A percentile compares a stretch with the other conserved stretches of the same genome.
phyloP scores from a whole-genome alignment of 2,888 invertebrate species.

The Eutolmus rufibarbis region DNA sequence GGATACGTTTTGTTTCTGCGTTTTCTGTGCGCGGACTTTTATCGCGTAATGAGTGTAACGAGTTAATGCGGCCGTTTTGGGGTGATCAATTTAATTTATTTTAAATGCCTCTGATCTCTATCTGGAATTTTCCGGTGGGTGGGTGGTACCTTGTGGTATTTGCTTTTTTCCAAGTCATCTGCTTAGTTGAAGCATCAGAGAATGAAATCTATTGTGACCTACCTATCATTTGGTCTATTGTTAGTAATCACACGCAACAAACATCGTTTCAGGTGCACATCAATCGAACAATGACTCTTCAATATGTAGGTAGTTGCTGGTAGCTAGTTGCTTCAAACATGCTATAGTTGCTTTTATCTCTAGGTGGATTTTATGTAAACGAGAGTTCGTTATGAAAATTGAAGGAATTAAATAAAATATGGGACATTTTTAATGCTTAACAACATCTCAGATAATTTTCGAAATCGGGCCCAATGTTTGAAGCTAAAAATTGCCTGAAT shows the following conservation, averaged over 20 bases:
- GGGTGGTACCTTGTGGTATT: background rate
- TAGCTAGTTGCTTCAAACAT: background rate
- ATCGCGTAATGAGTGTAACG: background rate
- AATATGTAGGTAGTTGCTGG: background rate
- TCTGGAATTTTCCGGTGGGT: background rate
- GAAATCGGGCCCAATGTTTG: too few relatives aligned
- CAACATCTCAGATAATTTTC: too few relatives aligned
- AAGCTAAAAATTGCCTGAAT: too few relatives aligned
- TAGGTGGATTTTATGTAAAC: too few relatives aligned
- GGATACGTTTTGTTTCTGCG: background rate
- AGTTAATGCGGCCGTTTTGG: background rate
- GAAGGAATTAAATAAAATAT: background rate
- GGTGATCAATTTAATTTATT: background rate
- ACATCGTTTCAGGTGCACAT: background rate
- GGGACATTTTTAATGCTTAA: too few relatives aligned
- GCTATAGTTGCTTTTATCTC: background rate
- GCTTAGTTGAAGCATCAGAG: background rate
- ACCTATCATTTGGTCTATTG: background rate
- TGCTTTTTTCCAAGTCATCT: background rate
- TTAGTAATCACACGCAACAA: background rate
- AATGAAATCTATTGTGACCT: background rate
- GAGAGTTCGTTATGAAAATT: background rate
- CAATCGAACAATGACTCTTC: background rate
- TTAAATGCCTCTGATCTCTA: background rate
- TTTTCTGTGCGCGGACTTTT: background rate